phyloP scores from a whole-genome alignment of 2,888 invertebrate species.

The Apodemia duryi region DNA sequence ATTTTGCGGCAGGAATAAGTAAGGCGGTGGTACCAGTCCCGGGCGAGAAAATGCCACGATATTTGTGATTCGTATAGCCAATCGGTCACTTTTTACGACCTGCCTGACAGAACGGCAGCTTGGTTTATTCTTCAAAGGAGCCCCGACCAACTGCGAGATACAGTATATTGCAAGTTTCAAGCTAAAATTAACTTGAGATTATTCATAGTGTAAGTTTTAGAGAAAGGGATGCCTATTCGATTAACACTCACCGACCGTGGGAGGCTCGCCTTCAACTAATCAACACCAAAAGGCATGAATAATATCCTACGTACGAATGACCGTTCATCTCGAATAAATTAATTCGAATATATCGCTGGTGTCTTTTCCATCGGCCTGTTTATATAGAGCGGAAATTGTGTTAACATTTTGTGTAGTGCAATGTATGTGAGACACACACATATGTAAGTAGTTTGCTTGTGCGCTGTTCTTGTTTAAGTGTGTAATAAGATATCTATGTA shows the following conservation, averaged over 20 bases:
- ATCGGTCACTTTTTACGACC: too few relatives aligned
- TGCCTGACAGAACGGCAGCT: too few relatives aligned
- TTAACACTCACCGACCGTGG: slow-evolving; percentile 29
- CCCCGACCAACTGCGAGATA: too few relatives aligned
- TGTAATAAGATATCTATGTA: slow-evolving; percentile 23
- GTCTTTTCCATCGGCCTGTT: slow-evolving; percentile 24
- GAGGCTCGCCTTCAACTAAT: slow-evolving; percentile 41
- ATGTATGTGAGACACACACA: slow-evolving; percentile 15
- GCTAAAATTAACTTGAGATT: slow-evolving; percentile 1
- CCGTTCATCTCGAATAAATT: slow-evolving; percentile 25
- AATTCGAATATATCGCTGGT: slow-evolving; percentile 46
- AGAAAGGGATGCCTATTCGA: slow-evolving; percentile 23
- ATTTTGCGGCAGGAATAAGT: too few relatives aligned
- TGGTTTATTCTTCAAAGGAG: too few relatives aligned
- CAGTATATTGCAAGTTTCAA: background rate
- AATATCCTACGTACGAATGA: slow-evolving; percentile 35
- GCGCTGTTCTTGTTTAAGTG: slow-evolving; percentile 3
- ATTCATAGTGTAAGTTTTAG: slow-evolving; percentile 16
- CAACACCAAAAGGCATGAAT: slow-evolving; percentile 48
- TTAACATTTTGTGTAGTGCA: slow-evolving; percentile 33
- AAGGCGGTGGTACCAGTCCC: too few relatives aligned
- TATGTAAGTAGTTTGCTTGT: slow-evolving; percentile 12
- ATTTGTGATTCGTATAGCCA: too few relatives aligned
- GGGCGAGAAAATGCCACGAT: too few relatives aligned
- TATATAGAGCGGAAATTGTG: slow-evolving; percentile 25